These are phyloP conservation scores for Oegoconia quadripuncta DNA, from an alignment of 2,888 invertebrate species.

Conservation along the genomic window DNA sequence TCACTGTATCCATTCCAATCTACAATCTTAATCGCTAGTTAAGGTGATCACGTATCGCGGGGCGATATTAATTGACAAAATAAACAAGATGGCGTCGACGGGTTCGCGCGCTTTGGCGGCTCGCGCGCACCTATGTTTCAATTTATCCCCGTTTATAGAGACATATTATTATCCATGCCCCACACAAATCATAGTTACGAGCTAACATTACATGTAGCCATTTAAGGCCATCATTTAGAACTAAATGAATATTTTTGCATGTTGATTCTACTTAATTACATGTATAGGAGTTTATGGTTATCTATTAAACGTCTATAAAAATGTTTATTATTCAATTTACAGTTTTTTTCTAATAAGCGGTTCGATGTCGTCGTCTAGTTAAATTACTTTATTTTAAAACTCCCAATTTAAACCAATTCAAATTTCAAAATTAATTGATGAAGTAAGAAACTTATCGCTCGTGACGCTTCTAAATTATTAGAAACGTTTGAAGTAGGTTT, in stretches of 20 bases:
- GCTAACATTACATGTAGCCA: slow-evolving; percentile 3
- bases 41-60: slow-evolving; percentile 1
- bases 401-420: no score
- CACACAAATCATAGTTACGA: slow-evolving; percentile 35
- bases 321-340: background rate
- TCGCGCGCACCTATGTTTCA: slow-evolving; percentile 27
- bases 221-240: slow-evolving; percentile 2
- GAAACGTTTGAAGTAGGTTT: no score
- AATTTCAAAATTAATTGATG: no score
- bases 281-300: background rate
- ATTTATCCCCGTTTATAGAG: slow-evolving; percentile 32
- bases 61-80: slow-evolving; percentile 23
- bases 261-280: slow-evolving; percentile 2
- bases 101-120: slow-evolving; percentile 26
- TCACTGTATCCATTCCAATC: slow-evolving; percentile 5
- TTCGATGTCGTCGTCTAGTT: no score
- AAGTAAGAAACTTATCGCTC: no score
- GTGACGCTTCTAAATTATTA: no score
- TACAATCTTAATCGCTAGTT: slow-evolving; percentile 4
- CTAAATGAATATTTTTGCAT: slow-evolving; percentile 6
- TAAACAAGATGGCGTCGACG: slow-evolving; percentile 26
- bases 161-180: slow-evolving; percentile 27
- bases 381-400: no score
- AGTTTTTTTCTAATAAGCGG: background rate
- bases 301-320: background rate